Conservation (phyloP, 30 jellyfish, hydroid and myxozoan genomes). For the Catostylus mosaicus region DNA sequence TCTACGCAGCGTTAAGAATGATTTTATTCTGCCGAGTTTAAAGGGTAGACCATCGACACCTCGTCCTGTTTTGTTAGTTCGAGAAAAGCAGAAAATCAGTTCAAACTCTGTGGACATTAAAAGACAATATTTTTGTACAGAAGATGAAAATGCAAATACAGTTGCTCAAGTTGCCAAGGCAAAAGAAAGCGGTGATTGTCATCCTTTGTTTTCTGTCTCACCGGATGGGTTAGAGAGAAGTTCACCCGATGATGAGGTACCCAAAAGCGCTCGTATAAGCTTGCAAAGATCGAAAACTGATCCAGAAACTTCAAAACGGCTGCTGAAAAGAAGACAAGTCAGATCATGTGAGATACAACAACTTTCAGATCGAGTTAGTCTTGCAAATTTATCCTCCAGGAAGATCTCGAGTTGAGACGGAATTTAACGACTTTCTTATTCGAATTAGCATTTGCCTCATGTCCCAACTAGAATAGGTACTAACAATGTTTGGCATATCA, state of each 20-base stretch:
- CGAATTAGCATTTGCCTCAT: no score
- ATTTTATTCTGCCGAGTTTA: not conserved
- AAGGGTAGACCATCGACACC: slow-evolving; percentile 23
- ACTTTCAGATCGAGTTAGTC: not conserved
- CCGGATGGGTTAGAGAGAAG: slow-evolving; percentile 2
- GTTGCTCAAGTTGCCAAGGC: not conserved
- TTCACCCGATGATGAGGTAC: not conserved
- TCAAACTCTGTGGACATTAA: not conserved
- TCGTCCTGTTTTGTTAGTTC: not conserved
- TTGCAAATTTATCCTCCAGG: not conserved
- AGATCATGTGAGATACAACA: not conserved
- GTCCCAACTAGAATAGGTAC: no score
- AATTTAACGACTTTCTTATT: no score
- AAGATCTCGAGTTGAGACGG: not conserved
- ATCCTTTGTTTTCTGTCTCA: slow-evolving; percentile 16
- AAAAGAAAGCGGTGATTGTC: not conserved
- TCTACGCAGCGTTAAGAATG: not conserved
- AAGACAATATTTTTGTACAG: not conserved
- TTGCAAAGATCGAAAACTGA: not conserved
- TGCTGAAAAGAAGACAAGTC: not conserved
- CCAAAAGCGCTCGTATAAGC: not conserved
- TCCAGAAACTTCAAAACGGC: not conserved
- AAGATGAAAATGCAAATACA: not conserved
- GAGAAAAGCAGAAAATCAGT: not conserved
- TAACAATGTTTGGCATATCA: no score